Conservation (phyloP, 1,140 invertebrate species). For the Tyrophagus putrescentiae region DNA sequence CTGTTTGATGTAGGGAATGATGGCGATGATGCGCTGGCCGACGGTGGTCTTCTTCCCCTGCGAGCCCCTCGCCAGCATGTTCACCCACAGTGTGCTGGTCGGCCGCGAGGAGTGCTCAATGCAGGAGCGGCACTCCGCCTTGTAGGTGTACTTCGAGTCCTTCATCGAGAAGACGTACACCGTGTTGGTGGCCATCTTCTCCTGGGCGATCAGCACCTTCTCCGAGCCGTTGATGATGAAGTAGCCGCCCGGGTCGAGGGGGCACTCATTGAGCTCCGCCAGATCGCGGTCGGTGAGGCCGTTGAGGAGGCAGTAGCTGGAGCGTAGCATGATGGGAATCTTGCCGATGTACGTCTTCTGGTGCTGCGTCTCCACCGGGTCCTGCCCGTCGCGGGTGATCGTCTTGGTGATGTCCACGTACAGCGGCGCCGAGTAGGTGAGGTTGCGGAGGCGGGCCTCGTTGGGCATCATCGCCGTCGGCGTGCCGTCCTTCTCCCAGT, state of each 20-base stretch:
- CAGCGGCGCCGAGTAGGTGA: constrained; percentile 79
- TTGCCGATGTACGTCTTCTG: constrained; percentile 98
- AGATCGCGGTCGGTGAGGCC: constrained; percentile 92
- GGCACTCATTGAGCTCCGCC: constrained; percentile 95
- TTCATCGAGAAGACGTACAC: constrained; percentile 99
- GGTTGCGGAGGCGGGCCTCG: constrained; percentile 59
- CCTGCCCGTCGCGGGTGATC: constrained; percentile 72
- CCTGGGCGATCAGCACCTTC: constrained; percentile 92
- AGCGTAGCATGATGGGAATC: constrained; percentile 97
- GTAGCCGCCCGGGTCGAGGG: constrained; percentile 91
- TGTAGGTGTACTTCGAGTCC: constrained; percentile 82
- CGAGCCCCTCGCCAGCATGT: constrained; percentile 95
- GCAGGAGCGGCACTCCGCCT: constrained; percentile 87
- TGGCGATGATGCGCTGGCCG: constrained; percentile 91
- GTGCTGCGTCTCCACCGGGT: constrained; percentile 79
- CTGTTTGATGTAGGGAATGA: constrained; percentile 95
- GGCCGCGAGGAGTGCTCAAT: constrained; percentile 82
- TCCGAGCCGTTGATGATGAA: constrained; percentile 93
- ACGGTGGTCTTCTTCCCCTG: constrained; percentile 92
- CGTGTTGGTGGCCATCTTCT: constrained; percentile 99
- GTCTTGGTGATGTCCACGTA: constrained; percentile 98
- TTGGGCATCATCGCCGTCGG: constrained; percentile 99
- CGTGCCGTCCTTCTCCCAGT: constrained; percentile 99
- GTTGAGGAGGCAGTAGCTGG: constrained; percentile 84
- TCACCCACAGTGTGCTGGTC: constrained; percentile 93